Evolutionary conservation across 2,888 invertebrate genomes (phyloP).

Genomic region (Brachycybe producta): DNA sequence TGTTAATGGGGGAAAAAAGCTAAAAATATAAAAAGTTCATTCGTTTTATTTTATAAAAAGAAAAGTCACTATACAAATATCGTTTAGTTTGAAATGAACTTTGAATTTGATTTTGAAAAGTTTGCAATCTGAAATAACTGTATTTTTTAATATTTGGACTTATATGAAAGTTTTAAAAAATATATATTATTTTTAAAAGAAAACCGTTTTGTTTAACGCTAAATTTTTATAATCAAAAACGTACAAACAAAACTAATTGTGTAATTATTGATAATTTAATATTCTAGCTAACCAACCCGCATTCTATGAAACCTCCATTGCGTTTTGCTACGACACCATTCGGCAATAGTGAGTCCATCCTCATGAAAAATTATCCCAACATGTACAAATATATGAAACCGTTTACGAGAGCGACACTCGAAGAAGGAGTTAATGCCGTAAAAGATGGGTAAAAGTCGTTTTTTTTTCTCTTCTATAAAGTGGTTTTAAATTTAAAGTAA

Average conservation of each 20-base stretch:
- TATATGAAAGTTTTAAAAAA: too few species aligned
- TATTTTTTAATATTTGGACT: too few species aligned
- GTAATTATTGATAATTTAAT: constrained; percentile 5
- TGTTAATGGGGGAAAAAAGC: too few species aligned
- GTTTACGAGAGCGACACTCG: constrained; percentile 70
- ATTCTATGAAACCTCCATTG: constrained; percentile 74
- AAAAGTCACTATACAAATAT: too few species aligned
- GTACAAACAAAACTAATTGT: background rate
- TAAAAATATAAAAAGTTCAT: too few species aligned
- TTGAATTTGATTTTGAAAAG: too few species aligned
- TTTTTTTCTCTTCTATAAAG: too few species aligned
- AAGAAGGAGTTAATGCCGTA: constrained; percentile 72
- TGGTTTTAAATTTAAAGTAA: background rate
- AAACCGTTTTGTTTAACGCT: background rate
- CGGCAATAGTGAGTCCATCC: constrained; percentile 90
- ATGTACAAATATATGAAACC: constrained; percentile 83
- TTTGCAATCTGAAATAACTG: too few species aligned
- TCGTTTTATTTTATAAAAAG: too few species aligned
- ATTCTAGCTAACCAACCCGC: constrained; percentile 63
- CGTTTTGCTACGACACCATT: constrained; percentile 92
- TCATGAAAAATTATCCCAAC: constrained; percentile 61
- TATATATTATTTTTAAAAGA: too few species aligned
- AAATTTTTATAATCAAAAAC: too few species aligned
- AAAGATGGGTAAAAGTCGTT: constrained; percentile 52
- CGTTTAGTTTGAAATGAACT: too few species aligned